Percentiles rank a stretch among this genome's conserved stretches.
Evolutionary conservation across 1,140 invertebrate genomes (phyloP).

Genomic region (Melipona quadrifasciata): DNA sequence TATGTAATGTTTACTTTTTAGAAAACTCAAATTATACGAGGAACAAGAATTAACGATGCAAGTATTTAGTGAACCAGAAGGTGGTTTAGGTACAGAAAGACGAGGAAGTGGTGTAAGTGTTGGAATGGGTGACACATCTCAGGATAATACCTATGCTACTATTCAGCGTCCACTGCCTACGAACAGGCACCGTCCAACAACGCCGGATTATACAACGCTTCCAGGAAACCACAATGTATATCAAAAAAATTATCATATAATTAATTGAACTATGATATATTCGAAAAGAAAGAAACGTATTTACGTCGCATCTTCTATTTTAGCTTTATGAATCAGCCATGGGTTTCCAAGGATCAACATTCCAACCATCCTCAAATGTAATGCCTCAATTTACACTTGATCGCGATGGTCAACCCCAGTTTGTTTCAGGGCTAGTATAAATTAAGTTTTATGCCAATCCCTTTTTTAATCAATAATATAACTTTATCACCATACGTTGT

Average conservation of each 20-base stretch:
- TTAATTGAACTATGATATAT: background rate
- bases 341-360: slow-evolving; percentile 88
- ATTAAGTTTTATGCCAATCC: slow-evolving; percentile 48
- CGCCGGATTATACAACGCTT: slow-evolving; percentile 88
- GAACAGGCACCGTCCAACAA: slow-evolving; percentile 81
- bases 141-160: slow-evolving; percentile 93
- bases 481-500: slow-evolving; percentile 63
- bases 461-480: slow-evolving; percentile 60
- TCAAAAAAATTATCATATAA: slow-evolving; percentile 11
- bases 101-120: slow-evolving; percentile 81
- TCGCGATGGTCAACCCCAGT: slow-evolving; percentile 86
- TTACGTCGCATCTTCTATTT: slow-evolving; percentile 69
- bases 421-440: slow-evolving; percentile 87
- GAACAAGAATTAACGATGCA: slow-evolving; percentile 97
- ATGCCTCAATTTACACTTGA: slow-evolving; percentile 83
- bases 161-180: slow-evolving; percentile 87
- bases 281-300: slow-evolving; percentile 59
- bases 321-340: slow-evolving; percentile 86
- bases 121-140: slow-evolving; percentile 80
- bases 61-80: slow-evolving; percentile 91
- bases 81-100: slow-evolving; percentile 81
- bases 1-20: slow-evolving; percentile 70
- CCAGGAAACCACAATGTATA: slow-evolving; percentile 82
- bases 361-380: slow-evolving; percentile 83
- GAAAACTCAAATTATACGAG: slow-evolving; percentile 94